These are phyloP conservation scores for Pseudopodoces humilis DNA, from an alignment of 2,113 vertebrate species.

Conservation along the genomic window DNA sequence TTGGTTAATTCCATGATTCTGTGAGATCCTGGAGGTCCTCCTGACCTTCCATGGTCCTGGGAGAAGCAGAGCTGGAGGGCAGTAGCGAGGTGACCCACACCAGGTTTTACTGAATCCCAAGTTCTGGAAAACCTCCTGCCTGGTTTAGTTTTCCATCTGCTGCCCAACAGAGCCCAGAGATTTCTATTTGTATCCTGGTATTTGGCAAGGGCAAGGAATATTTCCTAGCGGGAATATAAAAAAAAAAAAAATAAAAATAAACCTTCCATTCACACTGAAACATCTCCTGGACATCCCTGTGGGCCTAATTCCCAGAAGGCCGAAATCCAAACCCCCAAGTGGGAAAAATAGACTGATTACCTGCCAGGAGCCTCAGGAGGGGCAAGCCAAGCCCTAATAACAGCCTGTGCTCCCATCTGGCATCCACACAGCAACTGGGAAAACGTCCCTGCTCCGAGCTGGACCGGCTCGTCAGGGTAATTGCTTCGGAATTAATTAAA, in stretches of 20 bases:
- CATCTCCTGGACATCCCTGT: conserved; percentile 21
- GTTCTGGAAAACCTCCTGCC: background rate
- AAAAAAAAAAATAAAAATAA: background rate
- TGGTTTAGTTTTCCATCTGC: background rate
- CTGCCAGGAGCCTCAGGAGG: conserved; percentile 63
- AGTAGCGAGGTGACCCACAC: background rate
- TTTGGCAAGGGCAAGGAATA: background rate
- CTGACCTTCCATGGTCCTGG: fast-evolving
- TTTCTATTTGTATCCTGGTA: background rate
- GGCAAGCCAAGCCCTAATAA: conserved; percentile 33
- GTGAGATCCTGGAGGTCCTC: background rate
- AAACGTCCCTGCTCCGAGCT: conserved; percentile 63
- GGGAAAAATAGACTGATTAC: conserved; percentile 41
- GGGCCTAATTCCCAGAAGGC: conserved; percentile 15
- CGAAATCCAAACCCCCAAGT: conserved; percentile 12
- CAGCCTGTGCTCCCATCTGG: conserved; percentile 70
- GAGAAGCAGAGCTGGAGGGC: background rate
- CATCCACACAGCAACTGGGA: conserved; percentile 63
- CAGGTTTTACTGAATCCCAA: background rate
- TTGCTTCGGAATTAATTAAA: conserved; percentile 75
- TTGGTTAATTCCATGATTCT: background rate
- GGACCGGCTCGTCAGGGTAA: conserved; percentile 71
- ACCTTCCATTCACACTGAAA: conserved; percentile 23
- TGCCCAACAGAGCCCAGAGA: background rate
- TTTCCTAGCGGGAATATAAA: background rate